Conservation (phyloP, 1,140 invertebrate species). For the Bombus cullumanus region DNA sequence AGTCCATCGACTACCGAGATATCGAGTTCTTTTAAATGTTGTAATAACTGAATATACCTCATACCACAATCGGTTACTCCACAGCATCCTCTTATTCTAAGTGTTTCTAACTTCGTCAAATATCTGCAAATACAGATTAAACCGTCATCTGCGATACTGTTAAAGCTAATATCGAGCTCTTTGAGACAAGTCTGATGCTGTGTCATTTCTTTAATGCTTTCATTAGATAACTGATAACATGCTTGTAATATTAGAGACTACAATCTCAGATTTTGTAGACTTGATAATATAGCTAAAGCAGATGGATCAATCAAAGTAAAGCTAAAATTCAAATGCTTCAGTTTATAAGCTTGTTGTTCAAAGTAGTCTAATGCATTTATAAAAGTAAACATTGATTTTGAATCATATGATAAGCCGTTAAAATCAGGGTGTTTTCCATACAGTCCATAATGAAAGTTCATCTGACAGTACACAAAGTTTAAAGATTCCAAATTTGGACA, state of each 20-base stretch:
- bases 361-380: constrained; percentile 86
- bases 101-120: constrained; percentile 83
- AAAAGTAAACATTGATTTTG: constrained; percentile 88
- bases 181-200: constrained; percentile 84
- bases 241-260: constrained; percentile 83
- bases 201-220: constrained; percentile 84
- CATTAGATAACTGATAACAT: constrained; percentile 87
- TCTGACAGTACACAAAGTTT: constrained; percentile 86
- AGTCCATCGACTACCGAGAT: constrained; percentile 87
- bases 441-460: constrained; percentile 87
- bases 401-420: constrained; percentile 80
- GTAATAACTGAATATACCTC: constrained; percentile 82
- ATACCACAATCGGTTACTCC: constrained; percentile 86
- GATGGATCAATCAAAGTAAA: constrained; percentile 86
- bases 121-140: constrained; percentile 84
- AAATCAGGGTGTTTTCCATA: constrained; percentile 85
- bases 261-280: constrained; percentile 83
- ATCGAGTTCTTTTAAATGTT: constrained; percentile 84
- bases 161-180: constrained; percentile 86
- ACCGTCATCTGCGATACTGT: constrained; percentile 86
- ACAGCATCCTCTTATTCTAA: constrained; percentile 85
- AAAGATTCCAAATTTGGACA: constrained; percentile 85
- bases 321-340: constrained; percentile 86
- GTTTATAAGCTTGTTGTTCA: constrained; percentile 80
- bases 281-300: constrained; percentile 83